phyloP scores from a whole-genome alignment of 1,140 invertebrate species.

The Pseudomyrmex concolor region DNA sequence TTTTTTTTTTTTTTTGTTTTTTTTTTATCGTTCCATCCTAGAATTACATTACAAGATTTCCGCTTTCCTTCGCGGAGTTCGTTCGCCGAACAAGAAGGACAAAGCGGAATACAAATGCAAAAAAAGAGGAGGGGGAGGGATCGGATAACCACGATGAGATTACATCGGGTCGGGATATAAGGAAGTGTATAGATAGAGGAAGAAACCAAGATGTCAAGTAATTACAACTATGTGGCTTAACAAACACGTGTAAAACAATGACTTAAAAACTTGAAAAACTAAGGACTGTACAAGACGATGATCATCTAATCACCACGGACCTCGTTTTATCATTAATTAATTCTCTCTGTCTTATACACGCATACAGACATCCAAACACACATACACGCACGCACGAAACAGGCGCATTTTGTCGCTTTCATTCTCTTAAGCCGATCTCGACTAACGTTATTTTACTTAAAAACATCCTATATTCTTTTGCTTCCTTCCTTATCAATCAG shows the following conservation, averaged over 20 bases:
- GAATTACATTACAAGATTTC: constrained; percentile 61
- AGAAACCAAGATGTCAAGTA: constrained; percentile 38
- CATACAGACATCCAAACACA: background rate
- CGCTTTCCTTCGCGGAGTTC: constrained; percentile 8
- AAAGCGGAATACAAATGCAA: constrained; percentile 65
- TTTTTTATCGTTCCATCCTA: constrained; percentile 50
- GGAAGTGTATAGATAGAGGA: constrained; percentile 44
- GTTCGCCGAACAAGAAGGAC: constrained; percentile 52
- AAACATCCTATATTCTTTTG: constrained; percentile 79
- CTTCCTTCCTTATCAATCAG: constrained; percentile 59
- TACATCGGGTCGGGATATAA: constrained; percentile 42
- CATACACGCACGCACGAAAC: constrained; percentile 3
- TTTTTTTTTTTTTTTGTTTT: background rate
- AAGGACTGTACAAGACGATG: constrained; percentile 82
- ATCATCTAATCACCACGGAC: constrained; percentile 74
- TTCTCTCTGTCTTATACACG: constrained; percentile 48
- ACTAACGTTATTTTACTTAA: constrained; percentile 81
- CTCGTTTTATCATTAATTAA: constrained; percentile 53
- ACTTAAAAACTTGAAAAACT: constrained; percentile 81
- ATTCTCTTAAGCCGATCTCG: constrained; percentile 79
- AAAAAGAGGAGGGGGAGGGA: constrained; percentile 48
- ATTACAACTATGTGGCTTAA: constrained; percentile 79
- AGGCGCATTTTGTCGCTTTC: constrained; percentile 45
- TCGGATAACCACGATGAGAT: constrained; percentile 2
- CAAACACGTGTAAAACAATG: constrained; percentile 82